Percentiles rank a stretch among this genome's conserved stretches.
These are phyloP conservation scores for Eutolmus rufibarbis DNA, from an alignment of 2,888 invertebrate genomes.

Conservation along the genomic window DNA sequence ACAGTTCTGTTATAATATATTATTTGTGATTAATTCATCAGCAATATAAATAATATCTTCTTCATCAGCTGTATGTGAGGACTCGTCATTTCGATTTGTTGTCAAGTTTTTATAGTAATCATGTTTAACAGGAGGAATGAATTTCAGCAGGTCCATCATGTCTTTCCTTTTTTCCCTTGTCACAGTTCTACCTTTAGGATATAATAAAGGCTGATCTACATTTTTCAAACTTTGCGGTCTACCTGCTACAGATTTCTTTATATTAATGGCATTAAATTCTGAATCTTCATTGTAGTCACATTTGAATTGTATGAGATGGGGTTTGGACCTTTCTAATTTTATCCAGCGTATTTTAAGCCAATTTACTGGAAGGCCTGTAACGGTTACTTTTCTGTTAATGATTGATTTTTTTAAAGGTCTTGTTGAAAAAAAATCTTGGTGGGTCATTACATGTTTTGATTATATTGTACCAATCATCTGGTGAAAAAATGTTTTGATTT, in stretches of 20 bases:
- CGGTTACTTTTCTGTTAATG: slow-evolving; percentile 50
- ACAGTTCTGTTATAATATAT: slow-evolving; percentile 7
- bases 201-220: not conserved
- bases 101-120: slow-evolving; percentile 34
- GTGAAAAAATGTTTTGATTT: not conserved
- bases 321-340: slow-evolving; percentile 47
- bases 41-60: slow-evolving; percentile 37
- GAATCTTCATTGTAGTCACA: slow-evolving; percentile 50
- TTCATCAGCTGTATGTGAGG: slow-evolving; percentile 39
- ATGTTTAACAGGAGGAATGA: too few species aligned
- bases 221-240: slow-evolving; percentile 46
- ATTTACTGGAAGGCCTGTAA: slow-evolving; percentile 49
- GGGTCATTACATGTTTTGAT: too few species aligned
- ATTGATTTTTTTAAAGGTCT: too few species aligned
- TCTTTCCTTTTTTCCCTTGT: not conserved
- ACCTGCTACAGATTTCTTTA: slow-evolving; percentile 48
- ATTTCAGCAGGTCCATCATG: not conserved
- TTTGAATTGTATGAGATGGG: slow-evolving; percentile 50
- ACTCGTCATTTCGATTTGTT: slow-evolving; percentile 43
- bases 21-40: slow-evolving; percentile 42
- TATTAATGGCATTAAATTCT: slow-evolving; percentile 49
- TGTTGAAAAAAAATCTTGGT: too few species aligned
- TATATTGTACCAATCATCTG: too few species aligned
- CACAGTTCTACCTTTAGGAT: too few species aligned
- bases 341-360: slow-evolving; percentile 36